Base-by-base conservation (phyloP, 2,888 invertebrate species). In the Hirtodrosophila cameraria region DNA sequence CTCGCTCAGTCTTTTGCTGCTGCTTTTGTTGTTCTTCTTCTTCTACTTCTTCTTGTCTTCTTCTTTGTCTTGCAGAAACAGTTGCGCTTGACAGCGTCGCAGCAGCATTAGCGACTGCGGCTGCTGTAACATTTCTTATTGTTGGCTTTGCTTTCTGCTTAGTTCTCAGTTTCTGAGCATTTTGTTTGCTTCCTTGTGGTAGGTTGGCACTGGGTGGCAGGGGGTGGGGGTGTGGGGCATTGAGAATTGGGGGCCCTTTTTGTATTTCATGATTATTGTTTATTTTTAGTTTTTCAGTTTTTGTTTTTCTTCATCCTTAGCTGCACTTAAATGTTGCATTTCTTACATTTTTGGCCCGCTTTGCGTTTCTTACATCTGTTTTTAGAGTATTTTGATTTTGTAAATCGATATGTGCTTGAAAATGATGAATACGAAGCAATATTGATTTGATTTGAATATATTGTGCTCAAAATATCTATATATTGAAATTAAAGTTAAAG, bases 21-120 rank as follows among this genome's bases (percentile, higher is more conserved):
- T 16, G 35, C 31, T 41, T 11, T 49, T 39, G 18, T 36, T 13
- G 48, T 45, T 31, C n/a, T 54, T 38, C 13, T 18, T 33, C 18
- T 23, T 20, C 16, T 42, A 30, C 38, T 45, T 11, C 43, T 28
- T 30, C 35, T 31, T 49, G 35, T 50, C 58, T 38, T 49, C 42
- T 58, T 73, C 60, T 58, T 78, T 78, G 63, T 75, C 36, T 75
- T 55, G 39, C 59, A 59, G 64, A 60, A 73, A 65, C 72, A 78
- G 69, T 72, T 78, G 58, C 54, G 60, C 60, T 75, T 59, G 45
- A 66, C 59, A 25, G 25, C 27, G 28, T 36, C 27, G 35, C 39
- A 31, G 20, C 25, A 16, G 57, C 27, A 28, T 20, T 30, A 9
- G 20, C 41, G 28, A 31, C 33, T 8, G 28, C 35, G 18, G 8